These are phyloP conservation scores for Conus ventricosus DNA, from an alignment of 1,140 invertebrate species.

Conservation along the genomic window DNA sequence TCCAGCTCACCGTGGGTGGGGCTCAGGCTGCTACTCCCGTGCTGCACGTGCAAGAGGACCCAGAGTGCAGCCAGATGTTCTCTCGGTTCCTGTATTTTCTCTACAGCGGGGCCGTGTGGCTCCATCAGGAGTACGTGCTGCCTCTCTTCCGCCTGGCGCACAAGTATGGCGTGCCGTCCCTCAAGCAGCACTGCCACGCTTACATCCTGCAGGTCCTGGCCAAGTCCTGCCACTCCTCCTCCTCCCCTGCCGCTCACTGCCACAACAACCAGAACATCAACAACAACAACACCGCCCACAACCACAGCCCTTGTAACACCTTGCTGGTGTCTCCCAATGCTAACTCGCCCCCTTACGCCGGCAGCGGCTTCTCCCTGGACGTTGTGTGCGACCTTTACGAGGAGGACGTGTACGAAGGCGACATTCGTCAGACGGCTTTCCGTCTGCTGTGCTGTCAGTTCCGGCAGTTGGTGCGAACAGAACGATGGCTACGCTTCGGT, in stretches of 20 bases:
- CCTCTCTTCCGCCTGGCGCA: constrained; percentile 62
- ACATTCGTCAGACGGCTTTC: constrained; percentile 60
- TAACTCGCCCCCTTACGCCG: constrained; percentile 24
- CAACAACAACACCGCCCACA: constrained; percentile 3
- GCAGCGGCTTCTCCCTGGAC: constrained; percentile 56
- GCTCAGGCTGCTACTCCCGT: constrained; percentile 42
- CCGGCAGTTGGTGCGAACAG: constrained; percentile 54
- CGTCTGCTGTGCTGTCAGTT: constrained; percentile 64
- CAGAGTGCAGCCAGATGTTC: constrained; percentile 66
- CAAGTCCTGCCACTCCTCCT: constrained; percentile 41
- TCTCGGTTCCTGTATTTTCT: constrained; percentile 70
- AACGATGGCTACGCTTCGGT: constrained; percentile 58
- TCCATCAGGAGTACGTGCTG: constrained; percentile 69
- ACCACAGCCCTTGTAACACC: background rate
- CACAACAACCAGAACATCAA: background rate
- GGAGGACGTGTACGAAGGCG: constrained; percentile 50
- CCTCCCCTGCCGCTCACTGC: background rate
- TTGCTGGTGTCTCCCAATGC: background rate
- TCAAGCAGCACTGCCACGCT: constrained; percentile 66
- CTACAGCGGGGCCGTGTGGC: constrained; percentile 70
- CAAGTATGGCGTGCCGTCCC: constrained; percentile 63
- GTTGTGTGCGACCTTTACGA: constrained; percentile 63
- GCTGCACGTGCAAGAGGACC: constrained; percentile 58
- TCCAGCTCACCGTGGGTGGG: constrained; percentile 42
- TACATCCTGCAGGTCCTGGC: constrained; percentile 67